Percentiles rank a stretch among this genome's conserved stretches.
These are phyloP conservation scores for Ctenoplectra terminalis DNA, from an alignment of 1,140 invertebrate species.

Conservation along the genomic window DNA sequence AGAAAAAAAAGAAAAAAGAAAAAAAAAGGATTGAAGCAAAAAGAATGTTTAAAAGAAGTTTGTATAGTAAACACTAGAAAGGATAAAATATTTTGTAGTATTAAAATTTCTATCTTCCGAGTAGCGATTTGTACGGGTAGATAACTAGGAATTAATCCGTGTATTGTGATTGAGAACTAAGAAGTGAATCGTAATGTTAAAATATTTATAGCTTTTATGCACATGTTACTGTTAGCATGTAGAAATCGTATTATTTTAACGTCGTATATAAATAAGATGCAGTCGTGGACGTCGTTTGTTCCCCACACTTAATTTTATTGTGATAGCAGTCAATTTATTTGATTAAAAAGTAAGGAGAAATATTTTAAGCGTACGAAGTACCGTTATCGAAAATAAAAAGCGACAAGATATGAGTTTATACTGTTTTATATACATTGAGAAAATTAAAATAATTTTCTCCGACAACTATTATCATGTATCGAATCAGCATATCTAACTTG, in stretches of 20 bases:
- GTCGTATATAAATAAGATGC: constrained; percentile 23
- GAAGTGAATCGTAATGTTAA: constrained; percentile 48
- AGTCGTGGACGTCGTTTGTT: constrained; percentile 36
- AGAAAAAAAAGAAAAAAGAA: background rate
- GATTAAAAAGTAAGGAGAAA: constrained; percentile 29
- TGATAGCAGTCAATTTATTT: constrained; percentile 48
- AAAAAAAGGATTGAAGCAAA: background rate
- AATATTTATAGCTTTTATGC: constrained; percentile 45
- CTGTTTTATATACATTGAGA: constrained; percentile 26
- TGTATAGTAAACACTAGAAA: constrained; percentile 34
- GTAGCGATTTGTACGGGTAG: constrained; percentile 54
- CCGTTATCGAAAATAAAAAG: background rate
- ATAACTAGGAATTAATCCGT: constrained; percentile 35
- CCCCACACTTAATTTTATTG: constrained; percentile 49
- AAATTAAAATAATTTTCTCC: constrained; percentile 22
- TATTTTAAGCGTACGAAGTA: constrained; percentile 32
- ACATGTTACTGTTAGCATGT: constrained; percentile 49
- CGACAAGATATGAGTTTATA: constrained; percentile 27
- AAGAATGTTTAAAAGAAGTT: constrained; percentile 42
- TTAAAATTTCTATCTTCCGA: constrained; percentile 39
- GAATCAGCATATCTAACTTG: constrained; percentile 4
- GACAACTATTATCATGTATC: background rate
- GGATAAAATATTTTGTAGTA: constrained; percentile 62
- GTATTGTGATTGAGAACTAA: constrained; percentile 34
- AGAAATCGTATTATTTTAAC: constrained; percentile 43